phyloP scores from a whole-genome alignment of 1,140 invertebrate genomes.

The Ridgeia piscesae region DNA sequence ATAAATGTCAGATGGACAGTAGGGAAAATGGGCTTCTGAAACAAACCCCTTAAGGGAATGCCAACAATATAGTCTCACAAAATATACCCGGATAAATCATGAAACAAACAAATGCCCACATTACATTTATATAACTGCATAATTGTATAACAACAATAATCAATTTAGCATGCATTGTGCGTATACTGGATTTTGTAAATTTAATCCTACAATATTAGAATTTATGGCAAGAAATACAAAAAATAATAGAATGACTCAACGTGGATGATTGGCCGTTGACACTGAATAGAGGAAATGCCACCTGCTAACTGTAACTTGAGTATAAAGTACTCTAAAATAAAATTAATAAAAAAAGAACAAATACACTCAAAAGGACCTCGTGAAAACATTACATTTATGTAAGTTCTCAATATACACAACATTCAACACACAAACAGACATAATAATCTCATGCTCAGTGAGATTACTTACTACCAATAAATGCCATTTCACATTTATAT shows the following conservation, averaged over 20 bases:
- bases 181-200: neutral
- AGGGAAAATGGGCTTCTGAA: no score
- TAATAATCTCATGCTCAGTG: neutral
- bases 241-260: no score
- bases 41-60: no score
- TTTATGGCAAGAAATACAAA: neutral
- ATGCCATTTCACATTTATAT: no score
- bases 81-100: neutral
- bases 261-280: no score
- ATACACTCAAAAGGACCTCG: neutral
- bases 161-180: neutral
- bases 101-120: neutral
- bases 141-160: no score
- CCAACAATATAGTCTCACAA: no score
- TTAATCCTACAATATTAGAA: neutral
- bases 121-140: neutral
- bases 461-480: no score
- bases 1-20: no score
- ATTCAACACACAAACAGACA: neutral
- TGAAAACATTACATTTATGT: neutral
- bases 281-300: no score
- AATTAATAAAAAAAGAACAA: neutral
- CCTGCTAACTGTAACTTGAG: no score
- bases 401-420: neutral
- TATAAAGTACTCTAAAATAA: neutral